These are phyloP conservation scores for Arbacia lixula DNA, from an alignment of 53 echinoderm and acorn worm genomes.

Conservation along the genomic window DNA sequence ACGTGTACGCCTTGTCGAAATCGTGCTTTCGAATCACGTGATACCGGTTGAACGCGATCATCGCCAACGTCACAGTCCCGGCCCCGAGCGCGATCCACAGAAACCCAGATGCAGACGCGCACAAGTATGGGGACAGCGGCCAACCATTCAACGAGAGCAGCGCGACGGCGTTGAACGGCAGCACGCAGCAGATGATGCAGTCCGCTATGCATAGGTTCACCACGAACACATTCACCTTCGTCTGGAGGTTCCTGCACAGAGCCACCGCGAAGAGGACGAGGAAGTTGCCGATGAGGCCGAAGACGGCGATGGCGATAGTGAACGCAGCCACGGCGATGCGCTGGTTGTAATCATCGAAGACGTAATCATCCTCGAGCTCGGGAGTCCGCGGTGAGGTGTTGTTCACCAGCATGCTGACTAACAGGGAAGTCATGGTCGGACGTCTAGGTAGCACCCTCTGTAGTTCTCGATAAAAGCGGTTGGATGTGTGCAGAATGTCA, in stretches of 20 bases:
- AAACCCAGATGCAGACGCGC: constrained; percentile 7
- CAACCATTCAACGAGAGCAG: constrained; percentile 14
- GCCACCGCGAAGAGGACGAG: constrained; percentile 57
- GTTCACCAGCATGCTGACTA: no score
- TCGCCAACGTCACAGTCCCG: constrained; percentile 44
- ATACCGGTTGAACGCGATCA: constrained; percentile 61
- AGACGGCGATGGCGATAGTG: constrained; percentile 39
- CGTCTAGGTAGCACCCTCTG: no score
- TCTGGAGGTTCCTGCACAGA: constrained; percentile 60
- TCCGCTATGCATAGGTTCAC: constrained; percentile 60
- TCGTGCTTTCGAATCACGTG: constrained; percentile 52
- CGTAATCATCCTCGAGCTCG: neutral
- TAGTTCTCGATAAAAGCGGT: no score
- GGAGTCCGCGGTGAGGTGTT: no score
- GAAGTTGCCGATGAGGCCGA: constrained; percentile 59
- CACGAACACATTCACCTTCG: constrained; percentile 65
- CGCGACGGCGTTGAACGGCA: constrained; percentile 55
- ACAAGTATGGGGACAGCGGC: neutral
- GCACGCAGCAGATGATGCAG: constrained; percentile 38
- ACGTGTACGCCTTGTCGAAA: constrained; percentile 55
- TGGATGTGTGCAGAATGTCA: no score
- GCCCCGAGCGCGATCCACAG: constrained; percentile 32
- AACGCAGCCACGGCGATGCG: constrained; percentile 42
- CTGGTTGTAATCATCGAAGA: constrained; percentile 49
- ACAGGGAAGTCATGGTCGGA: no score